phyloP scores from a whole-genome alignment of 2,113 vertebrate genomes.

The Erythrocercus mccallii region DNA sequence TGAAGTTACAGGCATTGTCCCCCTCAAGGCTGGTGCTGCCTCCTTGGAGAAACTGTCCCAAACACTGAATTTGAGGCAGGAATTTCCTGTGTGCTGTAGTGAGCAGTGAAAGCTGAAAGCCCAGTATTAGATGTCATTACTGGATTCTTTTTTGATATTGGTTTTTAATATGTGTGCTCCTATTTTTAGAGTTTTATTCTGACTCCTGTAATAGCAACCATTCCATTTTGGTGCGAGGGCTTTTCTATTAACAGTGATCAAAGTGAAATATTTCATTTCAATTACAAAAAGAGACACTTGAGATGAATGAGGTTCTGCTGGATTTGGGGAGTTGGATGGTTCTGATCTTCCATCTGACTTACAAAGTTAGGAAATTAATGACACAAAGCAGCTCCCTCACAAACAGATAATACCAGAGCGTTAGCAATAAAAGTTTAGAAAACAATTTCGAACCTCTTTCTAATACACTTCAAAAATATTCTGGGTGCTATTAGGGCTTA shows the following conservation, averaged over 20 bases:
- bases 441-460: background rate
- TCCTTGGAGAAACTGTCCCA: background rate
- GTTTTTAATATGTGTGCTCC: slow-evolving; percentile 32
- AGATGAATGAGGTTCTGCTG: slow-evolving; percentile 45
- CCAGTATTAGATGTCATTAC: background rate
- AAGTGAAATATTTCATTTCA: slow-evolving; percentile 51
- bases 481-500: background rate
- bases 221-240: background rate
- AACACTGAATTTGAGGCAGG: background rate
- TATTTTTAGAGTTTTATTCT: slow-evolving; percentile 52
- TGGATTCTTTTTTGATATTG: slow-evolving; percentile 16
- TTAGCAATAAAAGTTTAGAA: background rate
- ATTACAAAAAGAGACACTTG: slow-evolving; percentile 12
- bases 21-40: background rate
- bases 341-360: background rate
- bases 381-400: background rate
- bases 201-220: slow-evolving; percentile 41
- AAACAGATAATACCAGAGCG: background rate
- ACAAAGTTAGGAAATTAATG: background rate
- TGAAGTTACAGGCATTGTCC: background rate
- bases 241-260: slow-evolving; percentile 47
- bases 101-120: background rate
- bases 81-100: background rate
- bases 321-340: slow-evolving; percentile 8
- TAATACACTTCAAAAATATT: background rate